These are phyloP conservation scores for Aurelia sp. DNA, from an alignment of 30 jellyfish, hydroid and myxozoan species.

Conservation along the genomic window DNA sequence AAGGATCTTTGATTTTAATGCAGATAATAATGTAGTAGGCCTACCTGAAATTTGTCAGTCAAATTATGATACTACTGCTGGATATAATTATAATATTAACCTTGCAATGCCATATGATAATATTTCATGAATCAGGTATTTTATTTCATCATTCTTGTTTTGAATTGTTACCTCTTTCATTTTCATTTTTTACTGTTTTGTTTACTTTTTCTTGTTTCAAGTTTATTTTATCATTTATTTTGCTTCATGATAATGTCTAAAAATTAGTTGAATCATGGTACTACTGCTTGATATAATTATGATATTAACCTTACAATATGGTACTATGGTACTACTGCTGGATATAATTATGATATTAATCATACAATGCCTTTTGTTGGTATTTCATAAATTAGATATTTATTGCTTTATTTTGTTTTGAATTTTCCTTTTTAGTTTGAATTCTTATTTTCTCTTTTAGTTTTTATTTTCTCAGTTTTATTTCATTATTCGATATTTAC, in stretches of 20 bases:
- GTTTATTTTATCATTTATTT: too few species aligned
- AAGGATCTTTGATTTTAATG: constrained; percentile 65
- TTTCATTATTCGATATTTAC: too few species aligned
- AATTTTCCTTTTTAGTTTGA: too few species aligned
- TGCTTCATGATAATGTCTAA: too few species aligned
- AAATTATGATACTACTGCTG: constrained; percentile 61
- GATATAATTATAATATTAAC: constrained; percentile 75
- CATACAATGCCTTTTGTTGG: constrained; percentile 71
- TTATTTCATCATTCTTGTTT: too few species aligned
- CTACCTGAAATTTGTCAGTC: constrained; percentile 81
- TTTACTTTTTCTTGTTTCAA: too few species aligned
- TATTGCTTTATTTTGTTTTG: too few species aligned
- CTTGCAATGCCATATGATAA: constrained; percentile 75
- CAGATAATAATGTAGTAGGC: constrained; percentile 23
- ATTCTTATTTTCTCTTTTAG: too few species aligned
- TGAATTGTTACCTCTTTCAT: too few species aligned
- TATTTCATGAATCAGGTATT: neutral
- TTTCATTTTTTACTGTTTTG: too few species aligned
- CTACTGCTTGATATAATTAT: constrained; percentile 51
- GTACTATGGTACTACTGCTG: constrained; percentile 53
- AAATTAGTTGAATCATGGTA: constrained; percentile 54
- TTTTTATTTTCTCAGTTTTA: too few species aligned
- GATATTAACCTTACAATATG: constrained; percentile 29
- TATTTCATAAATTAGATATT: neutral
- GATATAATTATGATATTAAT: constrained; percentile 31